Evolutionary conservation across 1,140 invertebrate species (phyloP), one percentile per base, ranked within the genome.

Genomic region (Eulimnadia texana): DNA sequence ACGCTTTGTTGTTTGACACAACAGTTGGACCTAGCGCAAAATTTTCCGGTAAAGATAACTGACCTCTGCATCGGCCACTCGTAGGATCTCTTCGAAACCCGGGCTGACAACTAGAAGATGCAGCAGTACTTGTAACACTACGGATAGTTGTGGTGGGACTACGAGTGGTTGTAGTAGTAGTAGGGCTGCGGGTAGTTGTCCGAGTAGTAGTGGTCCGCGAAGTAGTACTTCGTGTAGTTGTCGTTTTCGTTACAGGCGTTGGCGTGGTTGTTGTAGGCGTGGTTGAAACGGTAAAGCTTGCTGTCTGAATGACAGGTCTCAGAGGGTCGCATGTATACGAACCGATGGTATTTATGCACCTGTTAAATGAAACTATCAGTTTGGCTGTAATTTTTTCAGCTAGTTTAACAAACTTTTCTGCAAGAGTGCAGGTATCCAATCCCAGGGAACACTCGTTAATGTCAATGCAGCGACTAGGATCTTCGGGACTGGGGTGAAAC

Each of bases 291-390:
- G 55, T 27, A 9, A 57, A 22, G 33, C 50, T 61, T 29, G 50
- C 27, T 0, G 60, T 61, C 29, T 61, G 60, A 25, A 61, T 23
- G 11, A 54, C 33, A n/a, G 60, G 60, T 13, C 50, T n/a, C 22
- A 59, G 24, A 19, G 20, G 50, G 61, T 66, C 72, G 64, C 80
- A 81, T 22, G 72, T 68, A 63, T 74, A 82, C 0, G 79, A 80
- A 16, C 81, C 81, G 22, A 75, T 51, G 0, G 74, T 77, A 60
- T 84, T 80, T 11, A 79, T 61, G 55, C 80, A 82, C 29, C 62
- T 63, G 3, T 3, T n/a, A 62, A 47, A 16, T n/a, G 9, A 51
- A 27, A 51, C 20, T 25, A 42, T 49, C 2, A 28, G 9, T 23
- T 10, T 27, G 25, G 28, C 68, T 68, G 64, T 57, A 23, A 13